Percentiles rank a stretch among this genome's conserved stretches.
phyloP scores from a whole-genome alignment of 2,797 vertebrate genomes.

The Eremophila alpestris region DNA sequence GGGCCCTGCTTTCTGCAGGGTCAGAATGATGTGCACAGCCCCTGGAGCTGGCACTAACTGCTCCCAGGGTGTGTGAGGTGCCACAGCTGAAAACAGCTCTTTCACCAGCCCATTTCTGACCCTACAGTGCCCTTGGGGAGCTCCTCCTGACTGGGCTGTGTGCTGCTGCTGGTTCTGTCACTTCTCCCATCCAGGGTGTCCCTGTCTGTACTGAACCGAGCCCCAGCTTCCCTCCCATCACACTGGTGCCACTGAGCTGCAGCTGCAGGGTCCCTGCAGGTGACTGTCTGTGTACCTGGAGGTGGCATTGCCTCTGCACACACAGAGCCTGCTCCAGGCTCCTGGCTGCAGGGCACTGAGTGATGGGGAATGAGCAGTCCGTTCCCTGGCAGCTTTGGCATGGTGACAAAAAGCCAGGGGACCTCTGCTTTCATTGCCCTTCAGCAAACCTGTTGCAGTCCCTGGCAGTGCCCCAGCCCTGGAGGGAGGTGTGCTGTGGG shows the following conservation, averaged over 20 bases:
- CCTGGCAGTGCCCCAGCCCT: not conserved
- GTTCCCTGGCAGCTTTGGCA: not conserved
- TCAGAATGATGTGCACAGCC: not conserved
- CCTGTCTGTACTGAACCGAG: not conserved
- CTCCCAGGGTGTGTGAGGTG: not conserved
- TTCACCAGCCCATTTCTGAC: not conserved
- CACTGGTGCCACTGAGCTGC: not conserved
- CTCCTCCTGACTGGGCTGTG: too few relatives aligned
- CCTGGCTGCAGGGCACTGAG: not conserved
- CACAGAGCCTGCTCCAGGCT: not conserved
- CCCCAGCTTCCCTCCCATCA: too few relatives aligned
- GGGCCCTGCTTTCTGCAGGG: not conserved
- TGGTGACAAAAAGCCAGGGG: rapidly evolving
- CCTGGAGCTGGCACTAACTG: not conserved
- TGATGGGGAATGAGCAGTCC: not conserved
- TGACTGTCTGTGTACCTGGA: not conserved
- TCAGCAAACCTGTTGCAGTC: not conserved
- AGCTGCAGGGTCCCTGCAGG: not conserved
- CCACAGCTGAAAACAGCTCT: not conserved
- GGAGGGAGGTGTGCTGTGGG: not conserved
- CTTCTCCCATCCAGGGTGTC: not conserved
- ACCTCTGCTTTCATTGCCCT: not conserved
- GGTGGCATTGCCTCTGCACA: not conserved
- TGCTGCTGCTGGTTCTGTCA: not conserved
- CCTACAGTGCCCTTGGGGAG: not conserved